Evolutionary conservation across 1,140 invertebrate genomes (phyloP), one percentile per base, ranked within the genome.

Genomic region (Zaprionus lachaisei): DNA sequence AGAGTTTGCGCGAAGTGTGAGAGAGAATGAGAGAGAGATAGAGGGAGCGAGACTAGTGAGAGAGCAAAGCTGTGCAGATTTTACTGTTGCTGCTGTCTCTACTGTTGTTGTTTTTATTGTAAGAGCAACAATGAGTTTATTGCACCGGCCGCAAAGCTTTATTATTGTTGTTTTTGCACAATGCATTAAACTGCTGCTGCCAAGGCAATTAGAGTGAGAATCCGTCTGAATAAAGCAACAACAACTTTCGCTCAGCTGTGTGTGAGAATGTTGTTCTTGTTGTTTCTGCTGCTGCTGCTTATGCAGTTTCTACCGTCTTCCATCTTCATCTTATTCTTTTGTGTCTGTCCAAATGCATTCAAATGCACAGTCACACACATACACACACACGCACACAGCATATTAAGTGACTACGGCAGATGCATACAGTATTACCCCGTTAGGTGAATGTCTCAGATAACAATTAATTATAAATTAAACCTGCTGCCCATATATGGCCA

Each of bases 391-490:
- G 24, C 22, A 64, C 17, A 31, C n/a, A 61, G 56, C 63, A 79
- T 79, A 84, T 90, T 84, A 74, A 89, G 73, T 87, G 85, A 81
- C 83, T 87, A 64, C 58, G 66, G 83, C 71, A 54, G 56, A 63
- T 55, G 26, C 41, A 81, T 75, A 81, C 9, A 9, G 31, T 4
- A 85, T 90, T 89, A 89, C 84, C 85, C 84, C 85, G 84, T 90
- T 89, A 83, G 37, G 47, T 37, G 26, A 28, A 65, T 54, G 51
- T 71, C 67, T 80, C 78, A 70, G 57, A 60, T 83, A 84, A 89
- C 85, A 68, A 65, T 72, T 69, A 73, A 72, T 73, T 72, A 66
- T 47, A 83, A 77, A 74, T 61, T 55, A 86, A 83, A 51, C 34
- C 60, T 34, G 22, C 24, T 55, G 37, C 66, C 74, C 57, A 31